Conservation (phyloP, 2,113 vertebrate species). For the Polyodon spathula region DNA sequence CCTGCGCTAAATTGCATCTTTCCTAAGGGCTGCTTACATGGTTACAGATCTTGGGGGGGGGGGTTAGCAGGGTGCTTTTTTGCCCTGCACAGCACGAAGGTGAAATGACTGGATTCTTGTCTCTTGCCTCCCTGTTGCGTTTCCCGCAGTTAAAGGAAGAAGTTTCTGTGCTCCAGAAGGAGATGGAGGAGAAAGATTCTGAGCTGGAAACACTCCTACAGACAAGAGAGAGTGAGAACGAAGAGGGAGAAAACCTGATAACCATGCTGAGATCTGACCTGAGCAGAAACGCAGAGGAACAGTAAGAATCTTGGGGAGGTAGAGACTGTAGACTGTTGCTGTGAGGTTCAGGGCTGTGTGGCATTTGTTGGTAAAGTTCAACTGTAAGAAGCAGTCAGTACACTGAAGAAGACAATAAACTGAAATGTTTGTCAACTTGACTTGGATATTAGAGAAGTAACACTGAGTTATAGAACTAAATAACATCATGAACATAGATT, state of each 20-base stretch:
- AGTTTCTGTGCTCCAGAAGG: constrained; percentile 53
- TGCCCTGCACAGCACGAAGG: neutral
- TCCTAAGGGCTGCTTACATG: neutral
- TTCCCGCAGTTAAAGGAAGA: constrained; percentile 61
- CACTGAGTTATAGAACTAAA: no score
- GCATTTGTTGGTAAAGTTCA: no score
- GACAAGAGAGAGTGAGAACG: constrained; percentile 62
- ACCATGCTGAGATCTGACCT: constrained; percentile 72
- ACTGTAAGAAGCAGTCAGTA: no score
- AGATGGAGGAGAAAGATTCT: constrained; percentile 51
- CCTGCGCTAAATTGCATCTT: no score
- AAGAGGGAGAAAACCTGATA: constrained; percentile 69
- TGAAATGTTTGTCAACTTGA: no score
- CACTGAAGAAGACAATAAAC: no score
- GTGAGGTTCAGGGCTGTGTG: neutral
- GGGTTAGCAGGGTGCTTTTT: neutral
- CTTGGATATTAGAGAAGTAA: no score
- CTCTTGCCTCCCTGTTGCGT: constrained; percentile 8
- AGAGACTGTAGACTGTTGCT: neutral
- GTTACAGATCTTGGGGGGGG: neutral
- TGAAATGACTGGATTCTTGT: constrained; percentile 2
- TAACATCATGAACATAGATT: no score
- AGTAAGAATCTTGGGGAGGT: constrained; percentile 43
- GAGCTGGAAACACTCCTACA: constrained; percentile 71
- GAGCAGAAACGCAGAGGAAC: constrained; percentile 56